Base-by-base conservation (phyloP, 2,113 vertebrate genomes). In the Benitochromis conjunctus region DNA sequence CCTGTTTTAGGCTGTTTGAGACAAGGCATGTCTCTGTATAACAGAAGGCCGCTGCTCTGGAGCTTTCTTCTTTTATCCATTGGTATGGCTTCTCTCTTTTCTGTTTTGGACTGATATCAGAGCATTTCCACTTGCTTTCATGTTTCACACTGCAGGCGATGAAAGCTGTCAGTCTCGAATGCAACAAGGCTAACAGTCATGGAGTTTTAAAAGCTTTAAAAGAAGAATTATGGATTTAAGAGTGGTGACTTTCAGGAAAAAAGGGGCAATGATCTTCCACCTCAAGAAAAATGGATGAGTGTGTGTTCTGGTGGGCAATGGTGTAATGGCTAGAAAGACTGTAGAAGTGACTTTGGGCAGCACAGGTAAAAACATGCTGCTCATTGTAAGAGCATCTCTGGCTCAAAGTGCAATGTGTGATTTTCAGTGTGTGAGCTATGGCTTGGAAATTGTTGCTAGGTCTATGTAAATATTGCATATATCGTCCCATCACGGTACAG, bases 41-140 rank as follows among this genome's bases (percentile, higher is more conserved):
- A 41, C 19, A 51, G 54, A 24, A 31, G 48, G 84, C 80, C 79
- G 41, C 13, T n/a, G 29, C 77, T 86, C 56, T 21, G 29, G 36
- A 87, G 48, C 26, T 79, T 71, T 58, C 79, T 56, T 60, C 87
- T 92, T 92, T 91, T 80, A 86, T 91, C 84, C 57, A 14, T 36
- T 55, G 43, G 21, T 71, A 38, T 56, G 5, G 31, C 26, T 53
- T 43, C 55, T 80, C 78, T 78, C 58, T 80, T 9, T n/a, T 60
- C 86, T n/a, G 6, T 74, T 79, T 92, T 95, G 94, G 94, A 94
- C 82, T 34, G 13, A 80, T 91, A 94, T 95, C 94, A 94, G 89
- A 94, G 94, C 51, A 14, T 86, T 92, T 91, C 78, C 36, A 13
- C 19, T 69, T 18, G n/a, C 94, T 95, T 94, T 94, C 78, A 95